These are phyloP conservation scores for Macaca nemestrina DNA, from an alignment of 2,113 vertebrate genomes.

Conservation along the genomic window DNA sequence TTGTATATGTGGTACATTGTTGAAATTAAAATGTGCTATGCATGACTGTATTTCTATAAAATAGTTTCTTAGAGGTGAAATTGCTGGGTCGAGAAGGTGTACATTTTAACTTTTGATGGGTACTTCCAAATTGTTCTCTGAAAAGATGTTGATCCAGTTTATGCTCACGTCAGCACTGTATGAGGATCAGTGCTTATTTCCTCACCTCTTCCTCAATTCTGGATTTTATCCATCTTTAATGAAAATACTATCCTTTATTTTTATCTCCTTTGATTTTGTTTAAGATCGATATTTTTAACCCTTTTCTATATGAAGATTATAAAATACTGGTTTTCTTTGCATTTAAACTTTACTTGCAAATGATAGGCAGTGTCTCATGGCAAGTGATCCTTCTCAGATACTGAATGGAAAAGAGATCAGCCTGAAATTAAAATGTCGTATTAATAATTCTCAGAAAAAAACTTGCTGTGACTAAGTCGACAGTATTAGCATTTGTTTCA, in stretches of 20 bases:
- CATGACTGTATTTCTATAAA: neutral
- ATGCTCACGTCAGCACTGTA: neutral
- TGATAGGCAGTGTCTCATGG: neutral
- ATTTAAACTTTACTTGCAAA: neutral
- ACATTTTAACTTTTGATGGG: neutral
- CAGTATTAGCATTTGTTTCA: neutral
- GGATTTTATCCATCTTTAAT: neutral
- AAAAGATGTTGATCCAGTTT: neutral
- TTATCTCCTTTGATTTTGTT: neutral
- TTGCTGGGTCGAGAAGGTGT: neutral
- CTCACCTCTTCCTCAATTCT: neutral
- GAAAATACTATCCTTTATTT: neutral
- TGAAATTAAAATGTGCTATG: neutral
- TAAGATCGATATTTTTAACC: neutral
- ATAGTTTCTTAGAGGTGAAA: neutral
- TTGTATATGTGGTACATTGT: neutral
- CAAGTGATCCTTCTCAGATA: neutral
- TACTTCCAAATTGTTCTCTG: neutral
- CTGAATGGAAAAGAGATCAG: neutral
- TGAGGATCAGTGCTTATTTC: neutral
- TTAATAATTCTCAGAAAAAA: neutral
- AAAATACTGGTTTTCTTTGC: constrained; percentile 24
- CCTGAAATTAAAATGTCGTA: neutral
- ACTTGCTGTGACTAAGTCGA: neutral
- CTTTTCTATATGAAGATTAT: neutral